Evolutionary conservation across 2,888 invertebrate genomes (phyloP).

Genomic region (Bhutanitis thaidina): DNA sequence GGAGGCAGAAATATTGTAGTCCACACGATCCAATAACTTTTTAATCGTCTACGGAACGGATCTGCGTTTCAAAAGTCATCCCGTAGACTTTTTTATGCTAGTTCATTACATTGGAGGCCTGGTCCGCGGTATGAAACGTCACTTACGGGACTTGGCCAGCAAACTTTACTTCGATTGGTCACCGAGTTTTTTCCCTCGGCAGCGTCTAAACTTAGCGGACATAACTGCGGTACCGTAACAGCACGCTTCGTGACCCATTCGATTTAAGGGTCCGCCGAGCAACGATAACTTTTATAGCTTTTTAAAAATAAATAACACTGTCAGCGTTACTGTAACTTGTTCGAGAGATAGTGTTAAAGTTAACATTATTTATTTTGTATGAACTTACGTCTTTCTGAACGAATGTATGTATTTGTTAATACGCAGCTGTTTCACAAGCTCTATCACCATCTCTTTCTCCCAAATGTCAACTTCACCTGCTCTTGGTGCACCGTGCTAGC

Average conservation of each 20-base stretch:
- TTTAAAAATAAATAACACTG: conserved; percentile 14
- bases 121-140: conserved; percentile 39
- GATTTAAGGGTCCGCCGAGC: conserved; percentile 22
- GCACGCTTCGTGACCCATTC: conserved; percentile 35
- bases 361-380: background rate
- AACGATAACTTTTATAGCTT: conserved; percentile 22
- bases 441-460: too few relatives aligned
- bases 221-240: conserved; percentile 43
- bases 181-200: conserved; percentile 39
- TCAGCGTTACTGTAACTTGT: conserved; percentile 1
- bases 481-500: too few relatives aligned
- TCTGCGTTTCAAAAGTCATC: background rate
- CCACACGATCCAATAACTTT: too few relatives aligned
- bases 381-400: background rate
- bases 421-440: too few relatives aligned
- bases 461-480: too few relatives aligned
- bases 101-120: conserved; percentile 31
- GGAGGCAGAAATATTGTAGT: too few relatives aligned
- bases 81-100: conserved; percentile 16
- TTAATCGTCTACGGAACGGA: background rate
- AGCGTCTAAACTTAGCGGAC: conserved; percentile 37
- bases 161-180: conserved; percentile 37
- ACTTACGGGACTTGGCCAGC: conserved; percentile 42
- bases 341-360: background rate
- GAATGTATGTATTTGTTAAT: background rate